Evolutionary conservation across 2,888 invertebrate genomes (phyloP).

Genomic region (Stenolophus ochropezus): DNA sequence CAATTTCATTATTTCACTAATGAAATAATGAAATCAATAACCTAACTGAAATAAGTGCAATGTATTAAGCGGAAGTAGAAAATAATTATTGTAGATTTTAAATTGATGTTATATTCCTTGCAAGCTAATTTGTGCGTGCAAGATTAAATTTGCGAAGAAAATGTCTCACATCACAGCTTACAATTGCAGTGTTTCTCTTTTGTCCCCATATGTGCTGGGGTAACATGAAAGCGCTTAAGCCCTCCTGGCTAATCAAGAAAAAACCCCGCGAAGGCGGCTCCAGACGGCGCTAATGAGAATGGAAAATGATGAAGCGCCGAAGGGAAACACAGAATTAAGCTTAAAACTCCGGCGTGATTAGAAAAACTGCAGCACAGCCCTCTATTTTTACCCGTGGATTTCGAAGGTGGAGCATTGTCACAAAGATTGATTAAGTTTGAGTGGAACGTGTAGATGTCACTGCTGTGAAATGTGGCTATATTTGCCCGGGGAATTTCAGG

Average conservation of each 20-base stretch:
- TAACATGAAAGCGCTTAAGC: neutral
- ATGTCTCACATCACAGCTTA: neutral
- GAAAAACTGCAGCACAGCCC: constrained; percentile 40
- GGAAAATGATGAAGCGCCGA: constrained; percentile 59
- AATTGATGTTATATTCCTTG: no score
- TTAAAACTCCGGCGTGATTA: constrained; percentile 56
- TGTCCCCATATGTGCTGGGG: neutral
- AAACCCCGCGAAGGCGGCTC: constrained; percentile 26
- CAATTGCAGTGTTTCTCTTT: neutral
- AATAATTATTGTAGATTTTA: no score
- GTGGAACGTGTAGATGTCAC: constrained; percentile 45
- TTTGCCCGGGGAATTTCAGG: constrained; percentile 26
- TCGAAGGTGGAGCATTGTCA: constrained; percentile 56
- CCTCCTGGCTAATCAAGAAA: constrained; percentile 52
- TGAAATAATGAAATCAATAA: no score
- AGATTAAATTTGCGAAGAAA: neutral
- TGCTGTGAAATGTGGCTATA: constrained; percentile 49
- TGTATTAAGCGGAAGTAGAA: no score
- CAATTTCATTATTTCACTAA: no score
- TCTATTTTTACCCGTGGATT: constrained; percentile 12
- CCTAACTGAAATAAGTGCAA: no score
- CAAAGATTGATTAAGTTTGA: constrained; percentile 55
- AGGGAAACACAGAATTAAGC: constrained; percentile 57
- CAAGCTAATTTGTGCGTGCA: no score
- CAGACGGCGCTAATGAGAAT: constrained; percentile 51